Percentiles rank a stretch among this genome's conserved stretches.
Evolutionary conservation across 2,888 invertebrate species (phyloP).

Genomic region (Brassicogethes aeneus): DNA sequence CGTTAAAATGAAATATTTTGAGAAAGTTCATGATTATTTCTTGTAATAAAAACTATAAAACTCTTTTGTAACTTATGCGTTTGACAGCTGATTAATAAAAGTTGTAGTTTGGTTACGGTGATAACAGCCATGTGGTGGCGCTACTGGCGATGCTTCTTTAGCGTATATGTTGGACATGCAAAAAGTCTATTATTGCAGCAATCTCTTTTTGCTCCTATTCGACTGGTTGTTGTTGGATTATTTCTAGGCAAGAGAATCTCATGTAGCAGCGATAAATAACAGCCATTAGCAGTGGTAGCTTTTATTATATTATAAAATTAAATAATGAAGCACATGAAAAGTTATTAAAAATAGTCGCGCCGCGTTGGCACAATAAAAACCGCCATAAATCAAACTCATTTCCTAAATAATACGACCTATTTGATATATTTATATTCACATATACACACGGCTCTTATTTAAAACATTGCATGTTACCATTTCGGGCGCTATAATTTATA

Average conservation of each 20-base stretch:
- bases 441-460: constrained; percentile 11
- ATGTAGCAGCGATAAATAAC: neutral
- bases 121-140: too few relatives aligned
- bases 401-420: constrained; percentile 24
- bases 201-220: too few relatives aligned
- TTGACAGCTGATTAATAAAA: too few relatives aligned
- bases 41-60: too few relatives aligned
- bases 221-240: too few relatives aligned
- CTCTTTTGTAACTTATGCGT: too few relatives aligned
- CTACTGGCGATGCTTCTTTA: too few relatives aligned
- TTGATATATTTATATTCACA: constrained; percentile 22
- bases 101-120: too few relatives aligned
- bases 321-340: constrained; percentile 20
- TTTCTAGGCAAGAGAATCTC: too few relatives aligned
- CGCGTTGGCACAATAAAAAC: constrained; percentile 29
- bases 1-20: too few relatives aligned
- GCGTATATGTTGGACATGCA: neutral
- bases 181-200: neutral
- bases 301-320: constrained; percentile 13
- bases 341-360: constrained; percentile 26
- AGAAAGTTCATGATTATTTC: too few relatives aligned
- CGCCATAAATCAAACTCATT: constrained; percentile 29
- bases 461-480: constrained; percentile 11
- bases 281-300: neutral
- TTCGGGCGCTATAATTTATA: constrained; percentile 5